Conservation (phyloP, 2,888 invertebrate species). For the Myopa testacea region DNA sequence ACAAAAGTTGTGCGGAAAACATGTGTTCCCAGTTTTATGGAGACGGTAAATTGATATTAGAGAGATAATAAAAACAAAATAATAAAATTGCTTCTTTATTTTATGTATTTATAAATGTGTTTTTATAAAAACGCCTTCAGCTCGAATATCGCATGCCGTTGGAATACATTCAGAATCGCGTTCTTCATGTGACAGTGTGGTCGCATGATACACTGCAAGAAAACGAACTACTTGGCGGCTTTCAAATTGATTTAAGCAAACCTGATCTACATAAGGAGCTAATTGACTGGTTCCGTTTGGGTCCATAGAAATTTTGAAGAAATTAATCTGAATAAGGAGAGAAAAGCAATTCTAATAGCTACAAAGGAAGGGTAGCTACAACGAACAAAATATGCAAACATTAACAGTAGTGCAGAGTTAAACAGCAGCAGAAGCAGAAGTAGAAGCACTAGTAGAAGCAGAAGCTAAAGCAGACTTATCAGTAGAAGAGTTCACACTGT, state of each 20-base stretch:
- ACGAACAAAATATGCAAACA: too few relatives aligned
- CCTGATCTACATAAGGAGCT: slow-evolving; percentile 83
- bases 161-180: slow-evolving; percentile 80
- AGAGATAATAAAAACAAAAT: not conserved
- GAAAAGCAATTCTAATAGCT: too few relatives aligned
- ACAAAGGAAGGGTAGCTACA: too few relatives aligned
- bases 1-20: slow-evolving; percentile 93
- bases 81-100: not conserved
- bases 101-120: not conserved
- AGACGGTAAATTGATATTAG: slow-evolving; percentile 77
- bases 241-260: slow-evolving; percentile 80
- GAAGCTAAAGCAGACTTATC: too few relatives aligned
- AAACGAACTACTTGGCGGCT: slow-evolving; percentile 95
- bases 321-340: too few relatives aligned
- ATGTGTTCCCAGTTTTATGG: slow-evolving; percentile 98
- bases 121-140: slow-evolving; percentile 66
- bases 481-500: too few relatives aligned
- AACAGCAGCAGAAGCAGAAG: too few relatives aligned
- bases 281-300: slow-evolving; percentile 87
- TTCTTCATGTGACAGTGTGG: slow-evolving; percentile 94
- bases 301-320: slow-evolving; percentile 49
- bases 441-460: too few relatives aligned
- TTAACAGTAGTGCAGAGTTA: too few relatives aligned
- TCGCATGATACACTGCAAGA: slow-evolving; percentile 93
- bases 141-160: slow-evolving; percentile 88